Evolutionary conservation across 2,888 invertebrate species (phyloP).

Genomic region (Tridacna gigas): DNA sequence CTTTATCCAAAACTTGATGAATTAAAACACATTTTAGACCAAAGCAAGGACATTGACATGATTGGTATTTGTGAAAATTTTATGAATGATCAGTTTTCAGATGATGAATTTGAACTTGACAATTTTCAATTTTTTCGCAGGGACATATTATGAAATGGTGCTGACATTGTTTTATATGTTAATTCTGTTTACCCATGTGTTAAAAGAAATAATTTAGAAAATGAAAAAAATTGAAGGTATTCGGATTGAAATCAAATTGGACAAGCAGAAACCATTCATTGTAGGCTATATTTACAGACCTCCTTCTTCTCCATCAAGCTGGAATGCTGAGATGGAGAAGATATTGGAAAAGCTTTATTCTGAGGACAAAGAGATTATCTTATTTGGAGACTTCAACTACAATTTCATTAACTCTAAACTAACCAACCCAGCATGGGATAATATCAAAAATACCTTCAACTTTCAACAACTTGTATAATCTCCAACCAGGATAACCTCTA

Average conservation of each 20-base stretch:
- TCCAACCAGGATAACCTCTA: slow-evolving; percentile 29
- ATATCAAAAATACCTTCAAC: slow-evolving; percentile 22
- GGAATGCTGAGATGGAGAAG: not conserved
- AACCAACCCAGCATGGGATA: slow-evolving; percentile 11
- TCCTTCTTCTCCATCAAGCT: not conserved
- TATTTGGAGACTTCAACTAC: slow-evolving; percentile 23
- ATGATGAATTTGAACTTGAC: too few species aligned
- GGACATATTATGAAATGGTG: too few species aligned
- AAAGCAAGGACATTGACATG: too few species aligned
- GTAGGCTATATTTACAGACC: slow-evolving; percentile 18
- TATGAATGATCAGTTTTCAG: too few species aligned
- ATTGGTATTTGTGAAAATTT: too few species aligned
- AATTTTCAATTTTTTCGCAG: too few species aligned
- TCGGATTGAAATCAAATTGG: slow-evolving; percentile 15
- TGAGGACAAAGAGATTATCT: slow-evolving; percentile 23
- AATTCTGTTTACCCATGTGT: slow-evolving; percentile 82
- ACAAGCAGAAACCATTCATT: slow-evolving; percentile 15
- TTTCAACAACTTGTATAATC: slow-evolving; percentile 22
- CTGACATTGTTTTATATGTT: too few species aligned
- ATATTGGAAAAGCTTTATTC: slow-evolving; percentile 3
- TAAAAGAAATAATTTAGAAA: slow-evolving; percentile 67
- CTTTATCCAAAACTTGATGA: too few species aligned
- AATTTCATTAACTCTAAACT: not conserved
- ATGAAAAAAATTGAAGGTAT: slow-evolving; percentile 7
- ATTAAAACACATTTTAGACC: too few species aligned